phyloP scores from a whole-genome alignment of 2,113 vertebrate species.

The human (Homo sapiens) region GRCh38 chr2:160375501-160376000 shows the following conservation, averaged over 20 bases:
- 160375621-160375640: not conserved
- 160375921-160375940: constrained; percentile 34
- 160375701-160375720: not conserved
- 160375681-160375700: not conserved
- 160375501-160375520: not conserved
- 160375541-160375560: not conserved
- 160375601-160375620: not conserved
- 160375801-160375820: not conserved
- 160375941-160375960: not conserved
- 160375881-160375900: not conserved
- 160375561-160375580: not conserved
- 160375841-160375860: not conserved
- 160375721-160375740: not conserved
- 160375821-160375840: not conserved
- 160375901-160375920: not conserved
- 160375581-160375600: not conserved
- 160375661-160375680: constrained; percentile 23
- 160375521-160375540: not conserved
- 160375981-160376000: constrained; percentile 48
- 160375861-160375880: not conserved
- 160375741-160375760: not conserved
- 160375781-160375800: not conserved
- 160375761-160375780: not conserved
- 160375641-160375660: constrained; percentile 10
- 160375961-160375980: not conserved